phyloP scores from a whole-genome alignment of 2,113 vertebrate genomes.

The Lepisosteus oculatus region DNA sequence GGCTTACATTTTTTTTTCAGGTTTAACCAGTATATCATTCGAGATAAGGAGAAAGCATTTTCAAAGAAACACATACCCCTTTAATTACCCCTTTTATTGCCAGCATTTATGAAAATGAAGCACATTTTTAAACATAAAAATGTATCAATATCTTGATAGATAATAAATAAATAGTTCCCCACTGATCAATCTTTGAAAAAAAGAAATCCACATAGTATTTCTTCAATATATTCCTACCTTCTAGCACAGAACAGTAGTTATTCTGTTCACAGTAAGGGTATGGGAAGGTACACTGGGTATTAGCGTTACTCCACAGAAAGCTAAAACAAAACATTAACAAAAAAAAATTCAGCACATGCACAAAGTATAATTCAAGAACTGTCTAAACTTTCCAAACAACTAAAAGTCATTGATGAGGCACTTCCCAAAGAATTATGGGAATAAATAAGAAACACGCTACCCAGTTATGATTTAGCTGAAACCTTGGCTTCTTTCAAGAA shows the following conservation, averaged over 20 bases:
- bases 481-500: background rate
- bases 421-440: background rate
- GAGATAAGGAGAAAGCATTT: background rate
- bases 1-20: background rate
- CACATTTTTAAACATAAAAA: too few relatives aligned
- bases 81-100: too few relatives aligned
- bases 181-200: background rate
- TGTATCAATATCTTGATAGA: background rate
- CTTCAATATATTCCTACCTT: constrained; percentile 34
- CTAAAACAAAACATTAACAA: constrained; percentile 34
- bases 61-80: background rate
- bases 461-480: too few relatives aligned
- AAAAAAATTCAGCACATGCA: background rate
- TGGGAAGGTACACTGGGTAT: constrained; percentile 51
- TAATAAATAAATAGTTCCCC: background rate
- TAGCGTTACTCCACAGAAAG: constrained; percentile 61
- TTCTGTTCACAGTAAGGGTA: constrained; percentile 52
- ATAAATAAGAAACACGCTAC: background rate
- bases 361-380: too few relatives aligned
- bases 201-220: too few relatives aligned
- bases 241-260: constrained; percentile 40
- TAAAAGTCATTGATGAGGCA: too few relatives aligned
- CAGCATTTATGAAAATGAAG: too few relatives aligned
- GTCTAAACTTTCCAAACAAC: too few relatives aligned
- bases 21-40: background rate